A percentile compares a stretch with the other conserved stretches of the same genome.
These are phyloP conservation scores for Sesia apiformis DNA, from an alignment of 2,888 invertebrate genomes.

Conservation along the genomic window DNA sequence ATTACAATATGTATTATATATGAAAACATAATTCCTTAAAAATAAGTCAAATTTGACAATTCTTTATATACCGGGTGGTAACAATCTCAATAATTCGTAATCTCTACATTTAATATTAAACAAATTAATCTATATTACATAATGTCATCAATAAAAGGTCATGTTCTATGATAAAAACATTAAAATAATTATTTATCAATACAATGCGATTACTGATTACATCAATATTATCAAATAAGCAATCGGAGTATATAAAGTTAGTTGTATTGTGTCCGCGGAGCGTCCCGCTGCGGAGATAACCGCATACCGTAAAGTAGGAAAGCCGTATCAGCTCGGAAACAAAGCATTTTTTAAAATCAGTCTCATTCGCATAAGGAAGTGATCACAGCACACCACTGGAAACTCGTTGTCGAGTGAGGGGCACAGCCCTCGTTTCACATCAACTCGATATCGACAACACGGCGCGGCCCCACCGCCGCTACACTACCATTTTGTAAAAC, in stretches of 20 bases:
- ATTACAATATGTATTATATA: conserved; percentile 21
- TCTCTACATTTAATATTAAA: conserved; percentile 56
- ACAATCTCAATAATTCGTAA: conserved; percentile 67
- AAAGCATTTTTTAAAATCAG: conserved; percentile 71
- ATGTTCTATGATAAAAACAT: conserved; percentile 53
- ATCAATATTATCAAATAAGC: conserved; percentile 32
- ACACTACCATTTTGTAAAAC: conserved; percentile 52
- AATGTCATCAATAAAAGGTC: conserved; percentile 64
- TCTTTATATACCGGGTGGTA: conserved; percentile 61
- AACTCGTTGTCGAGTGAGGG: conserved; percentile 66
- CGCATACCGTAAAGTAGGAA: background rate
- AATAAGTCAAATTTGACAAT: conserved; percentile 37
- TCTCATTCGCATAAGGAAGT: conserved; percentile 75
- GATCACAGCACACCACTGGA: conserved; percentile 73
- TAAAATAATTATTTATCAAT: conserved; percentile 37
- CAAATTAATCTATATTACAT: conserved; percentile 60
- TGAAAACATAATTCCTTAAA: conserved; percentile 34
- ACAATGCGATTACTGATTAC: conserved; percentile 33
- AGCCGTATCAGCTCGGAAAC: conserved; percentile 30
- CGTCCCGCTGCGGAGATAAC: background rate
- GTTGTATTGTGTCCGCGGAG: conserved; percentile 9
- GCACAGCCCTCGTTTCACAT: conserved; percentile 33
- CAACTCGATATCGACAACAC: conserved; percentile 55
- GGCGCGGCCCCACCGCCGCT: conserved; percentile 51
- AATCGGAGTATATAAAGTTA: conserved; percentile 44